Evolutionary conservation across 2,113 vertebrate genomes (phyloP).

Genomic region (Varanus salvator): DNA sequence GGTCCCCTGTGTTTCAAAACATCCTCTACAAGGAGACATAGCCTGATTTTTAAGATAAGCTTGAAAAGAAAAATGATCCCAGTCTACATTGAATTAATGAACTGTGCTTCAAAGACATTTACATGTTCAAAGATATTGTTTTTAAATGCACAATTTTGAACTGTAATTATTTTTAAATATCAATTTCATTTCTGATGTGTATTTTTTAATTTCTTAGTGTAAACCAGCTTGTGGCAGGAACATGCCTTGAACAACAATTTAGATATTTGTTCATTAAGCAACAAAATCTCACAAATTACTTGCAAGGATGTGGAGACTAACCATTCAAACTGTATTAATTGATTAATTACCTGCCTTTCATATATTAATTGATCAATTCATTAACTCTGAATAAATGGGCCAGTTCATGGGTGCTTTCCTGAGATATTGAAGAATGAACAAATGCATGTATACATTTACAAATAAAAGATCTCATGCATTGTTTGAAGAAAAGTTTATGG

Average conservation of each 20-base stretch:
- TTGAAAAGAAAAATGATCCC: neutral
- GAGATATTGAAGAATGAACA: neutral
- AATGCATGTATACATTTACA: neutral
- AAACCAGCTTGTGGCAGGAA: neutral
- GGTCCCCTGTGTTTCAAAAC: too few relatives aligned
- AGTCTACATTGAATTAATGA: neutral
- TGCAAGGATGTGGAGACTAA: neutral
- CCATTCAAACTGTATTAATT: neutral
- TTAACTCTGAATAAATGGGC: neutral
- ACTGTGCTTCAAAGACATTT: neutral
- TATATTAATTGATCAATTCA: neutral
- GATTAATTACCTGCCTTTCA: neutral
- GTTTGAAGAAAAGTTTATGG: neutral
- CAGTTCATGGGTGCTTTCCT: too few relatives aligned
- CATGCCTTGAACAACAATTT: neutral
- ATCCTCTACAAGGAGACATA: too few relatives aligned
- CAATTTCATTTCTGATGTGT: neutral
- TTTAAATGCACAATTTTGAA: neutral
- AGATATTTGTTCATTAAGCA: neutral
- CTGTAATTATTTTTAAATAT: neutral
- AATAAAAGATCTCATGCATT: neutral
- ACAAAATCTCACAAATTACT: neutral
- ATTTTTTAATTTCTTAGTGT: neutral
- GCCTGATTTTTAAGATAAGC: too few relatives aligned
- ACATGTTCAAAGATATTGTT: neutral